phyloP scores from a whole-genome alignment of 2,797 vertebrate species.

The Tapera naevia region DNA sequence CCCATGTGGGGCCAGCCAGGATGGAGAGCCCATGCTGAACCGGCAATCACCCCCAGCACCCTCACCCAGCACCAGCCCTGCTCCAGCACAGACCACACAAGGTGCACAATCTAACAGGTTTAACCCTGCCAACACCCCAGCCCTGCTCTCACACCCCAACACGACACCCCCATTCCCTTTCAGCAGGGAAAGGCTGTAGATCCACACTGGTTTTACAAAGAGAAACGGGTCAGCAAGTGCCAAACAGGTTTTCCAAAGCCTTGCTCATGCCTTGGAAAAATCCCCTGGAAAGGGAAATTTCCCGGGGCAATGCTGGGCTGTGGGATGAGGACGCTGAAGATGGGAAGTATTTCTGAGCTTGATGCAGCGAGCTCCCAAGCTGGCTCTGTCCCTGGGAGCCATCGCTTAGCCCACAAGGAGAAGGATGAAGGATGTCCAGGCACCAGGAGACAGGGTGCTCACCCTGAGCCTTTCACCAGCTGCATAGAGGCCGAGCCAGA shows the following conservation, averaged over 20 bases:
- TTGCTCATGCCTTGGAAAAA: not conserved
- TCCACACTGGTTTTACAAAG: not conserved
- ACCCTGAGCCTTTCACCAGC: too few species aligned
- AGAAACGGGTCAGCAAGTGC: not conserved
- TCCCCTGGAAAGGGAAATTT: not conserved
- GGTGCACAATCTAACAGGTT: fast-evolving
- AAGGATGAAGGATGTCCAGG: too few species aligned
- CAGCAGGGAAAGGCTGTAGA: not conserved
- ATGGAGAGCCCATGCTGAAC: not conserved
- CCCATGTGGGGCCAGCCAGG: fast-evolving
- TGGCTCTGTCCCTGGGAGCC: not conserved
- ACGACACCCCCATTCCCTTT: not conserved
- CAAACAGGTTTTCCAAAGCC: not conserved
- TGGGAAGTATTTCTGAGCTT: not conserved
- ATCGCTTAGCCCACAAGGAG: too few species aligned
- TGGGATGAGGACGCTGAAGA: too few species aligned
- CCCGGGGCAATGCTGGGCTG: not conserved
- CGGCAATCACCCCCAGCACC: not conserved
- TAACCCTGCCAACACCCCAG: not conserved
- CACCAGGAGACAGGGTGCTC: too few species aligned
- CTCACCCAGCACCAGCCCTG: not conserved
- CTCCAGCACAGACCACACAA: too few species aligned
- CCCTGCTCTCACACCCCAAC: not conserved
- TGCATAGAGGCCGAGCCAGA: too few species aligned
- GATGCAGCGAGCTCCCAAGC: fast-evolving